These are phyloP conservation scores for Tetraneura akinire DNA, from an alignment of 1,140 invertebrate genomes.

Conservation along the genomic window DNA sequence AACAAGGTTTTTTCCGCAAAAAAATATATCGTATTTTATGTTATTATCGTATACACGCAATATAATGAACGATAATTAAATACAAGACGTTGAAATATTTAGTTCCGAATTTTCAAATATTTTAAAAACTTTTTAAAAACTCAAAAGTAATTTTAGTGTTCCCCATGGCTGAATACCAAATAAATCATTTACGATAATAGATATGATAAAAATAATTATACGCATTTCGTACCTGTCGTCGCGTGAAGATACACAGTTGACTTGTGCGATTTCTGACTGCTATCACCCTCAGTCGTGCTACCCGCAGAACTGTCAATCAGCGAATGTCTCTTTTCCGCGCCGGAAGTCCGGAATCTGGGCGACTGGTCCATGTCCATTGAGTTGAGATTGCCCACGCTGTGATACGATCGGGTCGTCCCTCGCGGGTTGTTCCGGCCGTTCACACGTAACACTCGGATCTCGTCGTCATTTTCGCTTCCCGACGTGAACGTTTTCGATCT, in stretches of 20 bases:
- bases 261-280: constrained; percentile 75
- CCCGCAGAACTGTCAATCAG: constrained; percentile 58
- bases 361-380: constrained; percentile 53
- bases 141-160: no score
- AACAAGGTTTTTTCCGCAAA: no score
- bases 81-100: no score
- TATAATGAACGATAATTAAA: no score
- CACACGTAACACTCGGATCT: constrained; percentile 31
- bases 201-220: no score
- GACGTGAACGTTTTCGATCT: constrained; percentile 45
- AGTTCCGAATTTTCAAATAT: no score
- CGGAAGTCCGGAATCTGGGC: constrained; percentile 53
- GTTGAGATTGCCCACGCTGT: constrained; percentile 42
- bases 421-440: neutral
- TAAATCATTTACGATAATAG: no score
- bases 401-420: constrained; percentile 20
- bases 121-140: no score
- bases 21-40: no score
- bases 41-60: no score
- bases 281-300: constrained; percentile 72
- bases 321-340: constrained; percentile 55
- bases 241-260: constrained; percentile 80
- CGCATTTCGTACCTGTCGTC: constrained; percentile 65
- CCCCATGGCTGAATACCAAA: no score
- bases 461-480: constrained; percentile 50